phyloP scores from a whole-genome alignment of 2,113 vertebrate genomes.

The Sisor rabdophorus region DNA sequence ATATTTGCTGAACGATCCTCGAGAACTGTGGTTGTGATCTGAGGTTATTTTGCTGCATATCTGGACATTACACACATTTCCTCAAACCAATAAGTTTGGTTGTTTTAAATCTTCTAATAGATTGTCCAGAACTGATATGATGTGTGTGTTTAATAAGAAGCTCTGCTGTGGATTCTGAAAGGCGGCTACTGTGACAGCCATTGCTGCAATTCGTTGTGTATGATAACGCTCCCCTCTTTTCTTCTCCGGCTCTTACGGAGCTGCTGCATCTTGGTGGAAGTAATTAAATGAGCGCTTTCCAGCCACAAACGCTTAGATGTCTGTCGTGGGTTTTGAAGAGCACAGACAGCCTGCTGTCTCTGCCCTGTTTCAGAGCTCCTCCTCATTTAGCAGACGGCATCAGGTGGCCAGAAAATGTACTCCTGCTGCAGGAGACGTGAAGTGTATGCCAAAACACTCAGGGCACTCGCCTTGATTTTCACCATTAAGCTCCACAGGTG shows the following conservation, averaged over 20 bases:
- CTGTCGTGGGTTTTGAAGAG: constrained; percentile 40
- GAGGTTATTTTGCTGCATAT: constrained; percentile 46
- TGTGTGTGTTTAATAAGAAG: constrained; percentile 59
- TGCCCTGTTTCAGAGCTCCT: constrained; percentile 31
- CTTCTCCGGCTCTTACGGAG: constrained; percentile 13
- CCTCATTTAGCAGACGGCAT: constrained; percentile 40
- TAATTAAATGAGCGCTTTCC: constrained; percentile 47
- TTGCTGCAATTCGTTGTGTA: constrained; percentile 13
- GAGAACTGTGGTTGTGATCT: constrained; percentile 18
- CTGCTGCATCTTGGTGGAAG: constrained; percentile 37
- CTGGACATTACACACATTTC: neutral
- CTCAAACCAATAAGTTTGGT: constrained; percentile 3
- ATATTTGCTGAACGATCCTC: constrained; percentile 17
- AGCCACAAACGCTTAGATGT: constrained; percentile 28
- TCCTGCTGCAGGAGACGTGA: constrained; percentile 29
- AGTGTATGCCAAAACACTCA: neutral
- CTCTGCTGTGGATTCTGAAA: constrained; percentile 44
- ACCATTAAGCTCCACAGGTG: constrained; percentile 9
- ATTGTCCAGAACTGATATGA: constrained; percentile 56
- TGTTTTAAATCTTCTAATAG: neutral
- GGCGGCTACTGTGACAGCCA: constrained; percentile 45
- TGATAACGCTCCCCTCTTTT: constrained; percentile 49
- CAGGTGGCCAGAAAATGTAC: constrained; percentile 41
- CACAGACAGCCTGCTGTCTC: constrained; percentile 44
- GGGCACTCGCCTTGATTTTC: neutral